Evolutionary conservation across 2,113 vertebrate genomes (phyloP), one percentile per base, ranked within the genome.

Genomic region (Proterorhinus semilunaris): DNA sequence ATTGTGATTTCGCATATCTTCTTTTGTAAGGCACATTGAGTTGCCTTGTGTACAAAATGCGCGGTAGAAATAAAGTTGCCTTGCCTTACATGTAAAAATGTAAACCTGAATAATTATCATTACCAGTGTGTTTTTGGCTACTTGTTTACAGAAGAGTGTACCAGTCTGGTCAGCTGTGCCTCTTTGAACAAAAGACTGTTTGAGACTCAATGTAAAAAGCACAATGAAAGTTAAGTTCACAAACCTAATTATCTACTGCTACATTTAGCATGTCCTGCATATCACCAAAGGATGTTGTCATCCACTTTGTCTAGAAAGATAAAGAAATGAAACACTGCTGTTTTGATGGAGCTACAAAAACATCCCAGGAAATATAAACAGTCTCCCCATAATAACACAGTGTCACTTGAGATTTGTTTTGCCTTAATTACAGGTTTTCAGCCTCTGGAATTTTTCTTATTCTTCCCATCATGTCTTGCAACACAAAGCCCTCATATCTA

Each of bases 401-500:
- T 64, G 5, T 64, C 49, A 67, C 47, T n/a, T 53, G 36, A 74
- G 67, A 61, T 70, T 69, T 48, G 21, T 62, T 42, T 3, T 13
- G 17, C 44, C 67, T 54, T 69, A 71, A 82, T 80, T 81, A 74
- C 58, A 62, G 58, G 63, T 58, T 82, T 58, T 47, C 69, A 68
- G 66, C 66, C 42, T 61, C 64, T 3, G 46, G 1, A 46, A 68
- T 50, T 71, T 65, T 65, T 67, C 69, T 76, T 53, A 27, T 43
- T 10, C 7, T 74, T 76, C 42, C 61, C 45, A 7, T 65, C 64
- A 21, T 62, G 27, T 65, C 63, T 65, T 65, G 16, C 67, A 44
- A 67, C 57, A 67, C 15, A 4, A 7, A 82, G 55, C 7, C 57
- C 58, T 7, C 44, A 75, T 79, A 75, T 77, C 49, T 64, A 77